Conservation (phyloP, 2,888 invertebrate genomes). For the Crioceris asparagi region DNA sequence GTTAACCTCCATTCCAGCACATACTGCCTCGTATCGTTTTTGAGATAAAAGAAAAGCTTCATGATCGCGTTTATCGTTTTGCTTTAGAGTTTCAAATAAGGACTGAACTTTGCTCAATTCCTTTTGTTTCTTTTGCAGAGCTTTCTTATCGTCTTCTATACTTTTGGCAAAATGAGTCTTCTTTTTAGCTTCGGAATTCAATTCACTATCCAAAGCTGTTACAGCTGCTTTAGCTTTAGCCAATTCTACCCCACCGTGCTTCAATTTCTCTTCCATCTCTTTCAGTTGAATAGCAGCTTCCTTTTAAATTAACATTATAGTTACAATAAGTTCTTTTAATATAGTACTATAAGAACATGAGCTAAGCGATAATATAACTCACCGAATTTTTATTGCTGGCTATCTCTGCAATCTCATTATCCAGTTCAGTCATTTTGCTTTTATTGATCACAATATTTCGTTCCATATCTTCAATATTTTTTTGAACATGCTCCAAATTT, state of each 20-base stretch:
- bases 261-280: slow-evolving; percentile 52
- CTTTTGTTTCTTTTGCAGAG: slow-evolving; percentile 48
- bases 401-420: slow-evolving; percentile 52
- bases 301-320: slow-evolving; percentile 31
- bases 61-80: slow-evolving; percentile 54
- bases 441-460: slow-evolving; percentile 33
- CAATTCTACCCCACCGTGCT: slow-evolving; percentile 54
- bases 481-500: slow-evolving; percentile 25
- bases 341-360: slow-evolving; percentile 2
- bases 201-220: slow-evolving; percentile 53
- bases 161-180: slow-evolving; percentile 56
- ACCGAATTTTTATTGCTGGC: too few relatives aligned
- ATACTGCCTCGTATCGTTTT: slow-evolving; percentile 61
- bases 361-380: too few relatives aligned
- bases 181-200: slow-evolving; percentile 58
- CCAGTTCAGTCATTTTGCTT: slow-evolving; percentile 44
- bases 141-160: slow-evolving; percentile 55
- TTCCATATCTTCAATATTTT: slow-evolving; percentile 28
- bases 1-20: slow-evolving; percentile 68
- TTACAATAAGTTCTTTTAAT: background rate
- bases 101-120: slow-evolving; percentile 49
- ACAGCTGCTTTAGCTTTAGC: slow-evolving; percentile 52
- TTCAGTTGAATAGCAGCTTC: slow-evolving; percentile 56
- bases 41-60: slow-evolving; percentile 63
- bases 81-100: slow-evolving; percentile 57